A percentile compares a stretch with the other conserved stretches of the same genome.
These are phyloP conservation scores for Syngnathoides biaculeatus DNA, from an alignment of 2,113 vertebrate genomes.

Conservation along the genomic window DNA sequence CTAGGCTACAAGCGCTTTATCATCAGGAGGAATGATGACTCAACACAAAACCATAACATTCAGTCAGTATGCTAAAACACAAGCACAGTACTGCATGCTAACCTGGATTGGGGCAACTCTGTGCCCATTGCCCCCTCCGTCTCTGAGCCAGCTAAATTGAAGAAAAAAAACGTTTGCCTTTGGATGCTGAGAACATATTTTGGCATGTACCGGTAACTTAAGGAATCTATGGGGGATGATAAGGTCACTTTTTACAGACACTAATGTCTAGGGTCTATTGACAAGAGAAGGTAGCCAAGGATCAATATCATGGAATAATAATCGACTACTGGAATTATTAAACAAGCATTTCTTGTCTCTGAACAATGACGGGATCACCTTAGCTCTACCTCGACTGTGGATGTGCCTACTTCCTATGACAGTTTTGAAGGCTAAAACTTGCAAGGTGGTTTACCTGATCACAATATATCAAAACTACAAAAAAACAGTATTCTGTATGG, in stretches of 20 bases:
- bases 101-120: slow-evolving; percentile 48
- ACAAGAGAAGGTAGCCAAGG: neutral
- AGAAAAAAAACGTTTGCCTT: slow-evolving; percentile 33
- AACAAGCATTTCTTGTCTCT: no score
- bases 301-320: neutral
- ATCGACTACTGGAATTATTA: neutral
- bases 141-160: slow-evolving; percentile 44
- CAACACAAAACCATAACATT: neutral
- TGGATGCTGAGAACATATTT: slow-evolving; percentile 15
- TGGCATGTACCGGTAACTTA: neutral
- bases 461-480: neutral
- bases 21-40: neutral
- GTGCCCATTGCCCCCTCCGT: slow-evolving; percentile 23
- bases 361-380: no score
- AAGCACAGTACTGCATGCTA: slow-evolving; percentile 39
- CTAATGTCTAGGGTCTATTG: neutral
- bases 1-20: neutral
- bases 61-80: slow-evolving; percentile 12
- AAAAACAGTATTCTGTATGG: no score
- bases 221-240: slow-evolving; percentile 1
- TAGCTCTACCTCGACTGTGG: no score
- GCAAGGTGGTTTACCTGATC: neutral
- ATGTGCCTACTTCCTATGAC: neutral
- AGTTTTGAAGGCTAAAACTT: neutral
- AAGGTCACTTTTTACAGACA: neutral